Evolutionary conservation across 2,888 invertebrate species (phyloP), one percentile per base, ranked within the genome.

Genomic region (Thalpophila matura): DNA sequence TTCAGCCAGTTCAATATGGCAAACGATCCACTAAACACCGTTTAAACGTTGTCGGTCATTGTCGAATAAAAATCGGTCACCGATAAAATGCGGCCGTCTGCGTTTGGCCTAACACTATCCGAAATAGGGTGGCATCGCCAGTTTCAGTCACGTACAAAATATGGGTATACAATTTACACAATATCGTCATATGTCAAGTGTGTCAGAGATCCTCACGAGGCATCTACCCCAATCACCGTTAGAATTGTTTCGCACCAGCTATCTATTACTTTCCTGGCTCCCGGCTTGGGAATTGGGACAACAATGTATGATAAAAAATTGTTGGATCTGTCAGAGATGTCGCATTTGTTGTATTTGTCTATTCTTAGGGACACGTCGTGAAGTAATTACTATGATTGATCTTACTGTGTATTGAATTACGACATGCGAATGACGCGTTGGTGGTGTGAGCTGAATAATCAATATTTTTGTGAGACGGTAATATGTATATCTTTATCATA

Each of bases 111-210:
- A 38, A 43, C 40, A 61, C n/a, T n/a, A 38, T 60, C 69, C 56
- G 37, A 60, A 72, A 64, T 65, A 66, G 81, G 84, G 82, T 78
- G 68, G 73, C 65, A 66, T 58, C 74, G 60, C 80, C 74, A 70
- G 79, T 82, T 74, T 69, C 74, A 74, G 87, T 86, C 88, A 88
- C 88, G 85, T 85, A 81, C 85, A 79, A 83, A 85, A 85, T 86
- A 88, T 85, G 84, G 70, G 70, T 78, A 89, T 89, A 88, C 89
- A 88, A 91, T 92, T 91, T 91, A 87, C 91, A 91, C 90, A 91
- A 91, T 91, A 92, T 92, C 87, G 90, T 90, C 90, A 92, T 92
- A 90, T 85, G 92, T 91, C 92, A 90, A 63, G 83, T 73, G 81
- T 86, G 92, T 87, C 92, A 86, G 78, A 79, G 77, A 81, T 77